Base-by-base conservation (phyloP, 2,888 invertebrate genomes). In the Allolobophora icterica region DNA sequence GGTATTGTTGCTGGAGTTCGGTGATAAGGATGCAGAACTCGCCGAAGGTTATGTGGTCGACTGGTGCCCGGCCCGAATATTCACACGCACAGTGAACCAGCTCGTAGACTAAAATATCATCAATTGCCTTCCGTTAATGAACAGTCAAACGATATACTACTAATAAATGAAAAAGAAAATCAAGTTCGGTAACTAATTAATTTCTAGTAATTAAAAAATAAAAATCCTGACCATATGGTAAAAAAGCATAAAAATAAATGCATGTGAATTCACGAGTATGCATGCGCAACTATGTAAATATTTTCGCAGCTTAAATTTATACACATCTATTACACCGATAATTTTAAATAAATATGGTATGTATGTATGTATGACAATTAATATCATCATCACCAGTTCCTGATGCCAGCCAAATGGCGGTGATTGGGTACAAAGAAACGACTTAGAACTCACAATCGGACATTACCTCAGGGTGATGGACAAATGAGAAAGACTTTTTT, bases 11-110 rank as follows among this genome's bases (percentile, higher is more conserved):
- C 95, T 96, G 96, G 95, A 98, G 96, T 96, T 98, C 98, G 92
- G 97, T 97, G 92, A 97, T 97, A 94, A 98, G 97, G 94, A 98
- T 97, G 96, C 97, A 98, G 96, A 98, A 98, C 96, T 98, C 98
- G 93, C 98, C 98, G 95, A 98, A 98, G 92, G 98, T 98, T 94
- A 98, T 97, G 93, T 95, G 95, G 94, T 95, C 96, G 30, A 94
- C 94, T 38, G 94, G 94, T 91, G 97, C 97, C 94, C 97, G 97
- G 90, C 95, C 95, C 90, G 95, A 95, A 95, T 97, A 97, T 96
- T 97, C 97, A 94, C 97, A 97, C 92, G 97, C 97, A 96, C 97
- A 97, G 96, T 97, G 97, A 95, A 97, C 96, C 97, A 97, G 97
- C 96, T 97, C 97, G 96, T 97, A 97, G 94, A 97, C 97, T 97